Evolutionary conservation across 2,113 vertebrate species (phyloP).

Genomic region (Hippocampus comes): DNA sequence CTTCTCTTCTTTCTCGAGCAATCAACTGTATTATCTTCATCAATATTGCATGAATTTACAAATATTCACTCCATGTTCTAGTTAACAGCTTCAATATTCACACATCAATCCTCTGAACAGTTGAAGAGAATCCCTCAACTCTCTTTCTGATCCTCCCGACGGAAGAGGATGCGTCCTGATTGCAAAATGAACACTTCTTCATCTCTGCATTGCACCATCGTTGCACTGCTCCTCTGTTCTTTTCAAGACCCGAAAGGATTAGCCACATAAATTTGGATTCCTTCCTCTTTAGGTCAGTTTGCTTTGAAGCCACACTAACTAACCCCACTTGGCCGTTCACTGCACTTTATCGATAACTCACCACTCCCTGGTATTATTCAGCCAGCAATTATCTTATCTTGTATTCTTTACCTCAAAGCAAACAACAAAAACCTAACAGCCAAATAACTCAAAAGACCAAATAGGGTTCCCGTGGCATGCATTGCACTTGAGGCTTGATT

Average conservation of each 20-base stretch:
- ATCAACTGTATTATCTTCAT: conserved; percentile 7
- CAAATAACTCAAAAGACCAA: conserved; percentile 34
- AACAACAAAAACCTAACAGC: conserved; percentile 19
- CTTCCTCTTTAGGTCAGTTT: neutral
- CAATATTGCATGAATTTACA: conserved; percentile 5
- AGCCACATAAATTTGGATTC: too few species aligned
- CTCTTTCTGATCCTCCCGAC: neutral
- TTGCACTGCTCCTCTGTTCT: conserved; percentile 7
- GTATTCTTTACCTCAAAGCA: conserved; percentile 23
- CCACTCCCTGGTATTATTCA: conserved; percentile 3
- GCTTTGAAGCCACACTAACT: neutral
- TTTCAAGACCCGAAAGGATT: conserved; percentile 1
- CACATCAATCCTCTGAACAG: conserved; percentile 1
- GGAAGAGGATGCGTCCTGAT: conserved; percentile 14
- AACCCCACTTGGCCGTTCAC: conserved; percentile 1
- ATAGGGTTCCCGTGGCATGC: conserved; percentile 21
- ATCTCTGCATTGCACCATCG: neutral
- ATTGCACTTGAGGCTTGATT: conserved; percentile 21
- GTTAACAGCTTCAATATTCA: neutral
- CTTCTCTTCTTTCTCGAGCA: neutral
- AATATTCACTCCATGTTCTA: neutral
- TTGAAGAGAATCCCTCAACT: neutral
- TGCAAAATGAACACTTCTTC: conserved; percentile 11
- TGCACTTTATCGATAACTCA: neutral
- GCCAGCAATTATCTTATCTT: conserved; percentile 9